Evolutionary conservation across 1,140 invertebrate genomes (phyloP), one percentile per base, ranked within the genome.

Genomic region (Sinella curviseta): DNA sequence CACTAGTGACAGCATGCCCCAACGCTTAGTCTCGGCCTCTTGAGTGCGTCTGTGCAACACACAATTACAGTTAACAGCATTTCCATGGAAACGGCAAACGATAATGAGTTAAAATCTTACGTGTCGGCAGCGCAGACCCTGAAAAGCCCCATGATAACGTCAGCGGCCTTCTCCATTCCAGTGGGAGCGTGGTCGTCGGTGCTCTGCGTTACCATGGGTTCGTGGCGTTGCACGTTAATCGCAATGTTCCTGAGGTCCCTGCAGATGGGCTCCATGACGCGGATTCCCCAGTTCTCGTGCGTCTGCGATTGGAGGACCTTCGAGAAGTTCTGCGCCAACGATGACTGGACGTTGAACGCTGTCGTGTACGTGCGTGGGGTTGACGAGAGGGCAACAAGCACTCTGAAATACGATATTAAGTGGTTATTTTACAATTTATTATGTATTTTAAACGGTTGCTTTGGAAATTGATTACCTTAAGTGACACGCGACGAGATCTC

Each of bases 241-340:
- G 95, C 95, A 82, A 98, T 88, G 70, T 94, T 88, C 82, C 97
- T 87, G 0, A 99, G 88, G 87, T 99, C 97, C 34, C 96, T 88
- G 84, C 95, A 96, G 26, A 97, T 90, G 1, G 91, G 90, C 85
- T 95, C 94, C 93, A 99, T 94, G 3, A 98, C 89, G 0, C 95
- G 94, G 2, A 99, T 86, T 84, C 92, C 92, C 97, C 97, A 99
- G 87, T 99, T 99, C 84, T 98, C 96, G 85, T 98, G 97, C 85
- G 97, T 97, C 82, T 95, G 92, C 20, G 90, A 87, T 87, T 96
- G 94, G 74, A 99, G 88, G 35, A 96, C 90, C 86, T 94, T 96
- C 0, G 93, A 92, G 60, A 98, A 92, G 8, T 90, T 88, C 82
- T 94, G 92, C 0, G 95, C 93, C 78, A 95, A 90, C 12, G 89